Evolutionary conservation across 2,888 invertebrate species (phyloP).

Genomic region (Meliscaeva auricollis): DNA sequence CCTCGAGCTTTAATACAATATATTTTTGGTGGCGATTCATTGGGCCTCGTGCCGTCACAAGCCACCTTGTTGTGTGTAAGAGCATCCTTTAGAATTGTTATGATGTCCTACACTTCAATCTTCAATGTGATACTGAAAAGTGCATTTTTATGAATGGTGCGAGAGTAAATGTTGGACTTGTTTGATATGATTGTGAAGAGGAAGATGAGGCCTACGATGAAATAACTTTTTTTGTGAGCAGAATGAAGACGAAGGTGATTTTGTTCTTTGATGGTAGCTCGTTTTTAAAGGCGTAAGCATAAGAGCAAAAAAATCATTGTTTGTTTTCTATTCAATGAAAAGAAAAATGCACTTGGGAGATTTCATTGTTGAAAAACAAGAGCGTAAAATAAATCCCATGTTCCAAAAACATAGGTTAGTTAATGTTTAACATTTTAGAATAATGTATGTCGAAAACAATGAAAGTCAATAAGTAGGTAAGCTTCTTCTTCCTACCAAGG

Average conservation of each 20-base stretch:
- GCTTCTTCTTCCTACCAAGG: too few species aligned
- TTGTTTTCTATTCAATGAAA: slow-evolving; percentile 2
- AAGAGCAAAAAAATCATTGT: slow-evolving; percentile 49
- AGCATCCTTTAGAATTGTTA: slow-evolving; percentile 36
- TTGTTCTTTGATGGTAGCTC: slow-evolving; percentile 38
- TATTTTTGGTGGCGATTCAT: slow-evolving; percentile 9
- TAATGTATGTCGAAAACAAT: too few species aligned
- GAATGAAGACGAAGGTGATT: slow-evolving; percentile 33
- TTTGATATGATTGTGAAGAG: not conserved
- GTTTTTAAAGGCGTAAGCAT: slow-evolving; percentile 47
- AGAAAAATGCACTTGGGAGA: not conserved
- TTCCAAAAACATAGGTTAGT: too few species aligned
- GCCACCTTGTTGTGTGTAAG: slow-evolving; percentile 43
- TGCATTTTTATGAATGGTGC: slow-evolving; percentile 73
- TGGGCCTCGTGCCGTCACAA: slow-evolving; percentile 71
- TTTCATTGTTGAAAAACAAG: not conserved
- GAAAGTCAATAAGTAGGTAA: too few species aligned
- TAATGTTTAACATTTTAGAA: too few species aligned
- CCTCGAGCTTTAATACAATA: slow-evolving; percentile 2
- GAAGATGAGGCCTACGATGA: not conserved
- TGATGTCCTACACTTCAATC: slow-evolving; percentile 12
- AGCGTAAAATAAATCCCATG: too few species aligned
- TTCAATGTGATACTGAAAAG: slow-evolving; percentile 42
- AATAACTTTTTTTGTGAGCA: not conserved
- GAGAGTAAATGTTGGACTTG: slow-evolving; percentile 13